A percentile compares a stretch with the other conserved stretches of the same genome.
phyloP scores from a whole-genome alignment of 2,113 vertebrate species.

The Chlamydotis undulata region DNA sequence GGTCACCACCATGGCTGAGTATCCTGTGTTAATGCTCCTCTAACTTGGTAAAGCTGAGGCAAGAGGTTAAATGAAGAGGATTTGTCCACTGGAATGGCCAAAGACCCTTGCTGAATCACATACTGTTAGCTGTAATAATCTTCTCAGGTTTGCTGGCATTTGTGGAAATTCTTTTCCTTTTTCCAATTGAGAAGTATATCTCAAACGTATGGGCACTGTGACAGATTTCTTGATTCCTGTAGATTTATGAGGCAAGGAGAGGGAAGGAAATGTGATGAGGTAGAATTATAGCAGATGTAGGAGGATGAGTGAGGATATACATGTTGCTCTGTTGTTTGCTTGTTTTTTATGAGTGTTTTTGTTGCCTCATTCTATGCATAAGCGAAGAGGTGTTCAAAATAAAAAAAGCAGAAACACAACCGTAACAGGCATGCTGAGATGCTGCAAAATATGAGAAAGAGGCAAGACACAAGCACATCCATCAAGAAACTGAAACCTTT shows the following conservation, averaged over 20 bases:
- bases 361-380: not conserved
- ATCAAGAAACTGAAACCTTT: not conserved
- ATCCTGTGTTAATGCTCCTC: not conserved
- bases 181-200: not conserved
- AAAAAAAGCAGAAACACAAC: not conserved
- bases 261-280: not conserved
- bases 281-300: not conserved
- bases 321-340: not conserved
- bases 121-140: not conserved
- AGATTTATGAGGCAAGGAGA: not conserved
- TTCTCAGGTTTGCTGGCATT: not conserved
- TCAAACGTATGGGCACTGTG: not conserved
- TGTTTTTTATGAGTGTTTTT: not conserved
- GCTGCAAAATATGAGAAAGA: not conserved
- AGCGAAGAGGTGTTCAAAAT: not conserved
- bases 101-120: not conserved
- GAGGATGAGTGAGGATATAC: not conserved
- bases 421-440: not conserved
- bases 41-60: not conserved
- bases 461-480: not conserved
- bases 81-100: not conserved
- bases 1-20: not conserved
- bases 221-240: not conserved
- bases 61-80: not conserved
- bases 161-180: not conserved